Evolutionary conservation across 2,113 vertebrate genomes (phyloP), one percentile per base, ranked within the genome.

Genomic region (pig (Sus scrofa)): DNA sequence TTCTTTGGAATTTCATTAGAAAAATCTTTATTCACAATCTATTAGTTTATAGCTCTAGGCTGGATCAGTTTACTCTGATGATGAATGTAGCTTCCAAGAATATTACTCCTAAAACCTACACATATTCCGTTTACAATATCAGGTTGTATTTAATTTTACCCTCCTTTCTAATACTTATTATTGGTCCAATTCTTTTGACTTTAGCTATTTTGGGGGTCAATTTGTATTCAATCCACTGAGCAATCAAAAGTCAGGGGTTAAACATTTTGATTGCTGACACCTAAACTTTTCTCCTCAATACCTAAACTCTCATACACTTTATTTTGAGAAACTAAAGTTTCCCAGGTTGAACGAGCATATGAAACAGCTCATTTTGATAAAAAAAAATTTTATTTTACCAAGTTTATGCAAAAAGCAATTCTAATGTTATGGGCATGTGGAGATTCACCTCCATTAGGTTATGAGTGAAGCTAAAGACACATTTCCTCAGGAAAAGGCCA

Each of bases 1-100:
- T 98, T 86, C 85, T 97, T 96, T 97, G 77, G 83, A 94, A 95
- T 94, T 97, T 97, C 85, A 97, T n/a, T 37, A 92, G 81, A 30
- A 88, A 95, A 95, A 34, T 86, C 44, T 44, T 8, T 44, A 44
- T 44, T 44, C 44, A 44, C 44, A 8, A 44, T 44, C 44, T 44
- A 44, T 44, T 44, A 44, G 44, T 44, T 44, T 44, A 44, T 44
- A 44, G 44, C 44, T 44, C 44, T 44, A 32, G 19, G 68, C 50
- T 78, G 68, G 26, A 32, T 70, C 32, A 63, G 50, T 67, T 18
- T 27, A 92, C 12, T 62, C 18, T 70, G 20, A 83, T 67, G 52
- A 58, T 50, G 13, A 96, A 84, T 82, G 26, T 63, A 15, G 4
- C 9, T 71, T 82, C 30, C 7, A 34, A 86, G 65, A 93, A 79